Percentiles rank a stretch among this genome's conserved stretches.
Evolutionary conservation across 2,113 vertebrate genomes (phyloP).

Genomic region (Apus apus): DNA sequence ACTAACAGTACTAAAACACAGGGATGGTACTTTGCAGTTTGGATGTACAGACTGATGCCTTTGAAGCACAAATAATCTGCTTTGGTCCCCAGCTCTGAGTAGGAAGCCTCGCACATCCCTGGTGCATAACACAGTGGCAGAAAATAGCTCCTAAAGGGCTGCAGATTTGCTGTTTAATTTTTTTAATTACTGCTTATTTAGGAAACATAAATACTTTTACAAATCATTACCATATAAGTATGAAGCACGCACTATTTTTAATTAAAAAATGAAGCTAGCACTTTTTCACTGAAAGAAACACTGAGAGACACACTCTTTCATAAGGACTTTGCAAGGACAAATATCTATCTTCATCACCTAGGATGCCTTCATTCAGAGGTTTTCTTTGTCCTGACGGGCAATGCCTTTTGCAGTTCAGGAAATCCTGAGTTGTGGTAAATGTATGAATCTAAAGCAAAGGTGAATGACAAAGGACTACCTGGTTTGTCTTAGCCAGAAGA

Average conservation of each 20-base stretch:
- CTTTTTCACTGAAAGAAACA: neutral
- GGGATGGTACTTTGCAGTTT: neutral
- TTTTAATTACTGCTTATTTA: slow-evolving; percentile 68
- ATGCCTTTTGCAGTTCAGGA: neutral
- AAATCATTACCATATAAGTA: slow-evolving; percentile 48
- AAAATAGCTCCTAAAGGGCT: slow-evolving; percentile 59
- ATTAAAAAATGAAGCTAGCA: slow-evolving; percentile 48
- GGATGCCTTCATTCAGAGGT: neutral
- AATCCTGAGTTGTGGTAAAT: neutral
- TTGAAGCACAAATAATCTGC: slow-evolving; percentile 48
- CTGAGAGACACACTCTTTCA: neutral
- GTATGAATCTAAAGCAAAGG: neutral
- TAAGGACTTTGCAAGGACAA: neutral
- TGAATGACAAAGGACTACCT: neutral
- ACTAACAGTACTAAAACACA: neutral
- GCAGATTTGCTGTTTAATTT: slow-evolving; percentile 53
- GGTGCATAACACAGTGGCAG: slow-evolving; percentile 36
- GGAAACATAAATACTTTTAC: slow-evolving; percentile 66
- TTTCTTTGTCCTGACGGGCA: neutral
- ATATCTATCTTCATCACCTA: neutral
- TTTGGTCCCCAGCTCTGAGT: slow-evolving; percentile 47
- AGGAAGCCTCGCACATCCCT: slow-evolving; percentile 36
- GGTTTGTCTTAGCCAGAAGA: neutral
- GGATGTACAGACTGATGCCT: neutral
- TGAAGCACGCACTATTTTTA: slow-evolving; percentile 24